Evolutionary conservation across 2,113 vertebrate genomes (phyloP).

Genomic region (Corythornis cristatus): DNA sequence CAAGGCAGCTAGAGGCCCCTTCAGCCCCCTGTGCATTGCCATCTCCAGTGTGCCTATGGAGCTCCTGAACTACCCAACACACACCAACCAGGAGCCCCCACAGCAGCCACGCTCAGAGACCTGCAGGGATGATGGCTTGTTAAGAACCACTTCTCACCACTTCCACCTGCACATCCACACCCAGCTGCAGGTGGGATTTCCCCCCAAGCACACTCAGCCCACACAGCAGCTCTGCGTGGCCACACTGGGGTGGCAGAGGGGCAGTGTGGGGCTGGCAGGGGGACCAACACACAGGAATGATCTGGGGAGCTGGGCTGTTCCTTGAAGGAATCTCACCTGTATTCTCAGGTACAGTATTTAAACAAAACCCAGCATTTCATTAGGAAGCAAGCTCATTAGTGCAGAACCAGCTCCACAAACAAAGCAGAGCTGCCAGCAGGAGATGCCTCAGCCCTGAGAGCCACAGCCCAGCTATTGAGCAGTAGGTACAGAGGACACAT

Average conservation of each 20-base stretch:
- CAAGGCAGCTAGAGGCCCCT: neutral
- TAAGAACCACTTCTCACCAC: accelerated
- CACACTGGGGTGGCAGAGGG: accelerated
- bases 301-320: neutral
- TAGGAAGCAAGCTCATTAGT: neutral
- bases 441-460: neutral
- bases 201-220: accelerated
- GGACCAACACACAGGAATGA: accelerated
- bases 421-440: neutral
- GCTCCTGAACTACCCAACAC: neutral
- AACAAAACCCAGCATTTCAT: neutral
- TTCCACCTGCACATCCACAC: accelerated
- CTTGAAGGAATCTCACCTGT: neutral
- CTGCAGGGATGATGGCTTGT: neutral
- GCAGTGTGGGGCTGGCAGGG: accelerated
- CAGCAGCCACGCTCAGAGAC: accelerated
- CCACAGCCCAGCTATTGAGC: too few relatives aligned
- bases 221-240: accelerated
- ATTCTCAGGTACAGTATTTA: accelerated
- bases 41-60: neutral
- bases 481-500: neutral
- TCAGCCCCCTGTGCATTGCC: neutral
- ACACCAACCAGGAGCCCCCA: accelerated
- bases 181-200: accelerated
- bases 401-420: too few relatives aligned